Evolutionary conservation across 2,888 invertebrate genomes (phyloP), one percentile per base, ranked within the genome.

Genomic region (Pinctada fucata): DNA sequence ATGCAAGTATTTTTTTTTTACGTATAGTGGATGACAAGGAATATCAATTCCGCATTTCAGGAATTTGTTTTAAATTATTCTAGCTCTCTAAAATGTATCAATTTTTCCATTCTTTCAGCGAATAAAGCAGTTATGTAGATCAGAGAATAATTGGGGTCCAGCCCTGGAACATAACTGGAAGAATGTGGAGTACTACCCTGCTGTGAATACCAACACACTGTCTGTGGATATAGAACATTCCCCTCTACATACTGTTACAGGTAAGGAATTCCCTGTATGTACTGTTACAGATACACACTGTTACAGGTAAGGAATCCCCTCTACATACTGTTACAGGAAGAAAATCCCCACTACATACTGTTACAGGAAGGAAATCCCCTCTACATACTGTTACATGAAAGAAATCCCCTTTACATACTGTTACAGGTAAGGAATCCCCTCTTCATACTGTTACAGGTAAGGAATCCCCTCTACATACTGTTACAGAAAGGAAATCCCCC

Each of bases 81-180:
- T 31, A 31, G 31, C 31, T 31, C 31, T 31, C 31, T 31, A 31
- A 31, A 31, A 31, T 31, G 31, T 31, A 31, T 31, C 31, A 2
- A 52, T 52, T 45, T 63, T 31, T 10, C 52, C 51, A 47, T 69
- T 2, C 16, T 80, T 76, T 5, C 83, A 89, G 89, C 83, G 88
- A 78, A 6, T 88, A 2, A 80, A 83, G 64, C 74, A 75, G 69
- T 77, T 83, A 2, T 88, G 88, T 79, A 76, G 81, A 58, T 84
- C 89, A 6, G 83, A 84, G 49, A 78, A 80, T 10, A 86, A 88
- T 78, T 91, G 90, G 90, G 90, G 90, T 5, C 90, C 90, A 45
- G 90, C 90, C 8, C 79, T 88, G 64, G 88, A 88, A 71, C 86
- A 86, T 80, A 85, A 88, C 81, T 88, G 89, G 85, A 84, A 87